Base-by-base conservation (phyloP, 2,113 vertebrate genomes). In the Sturnus vulgaris region DNA sequence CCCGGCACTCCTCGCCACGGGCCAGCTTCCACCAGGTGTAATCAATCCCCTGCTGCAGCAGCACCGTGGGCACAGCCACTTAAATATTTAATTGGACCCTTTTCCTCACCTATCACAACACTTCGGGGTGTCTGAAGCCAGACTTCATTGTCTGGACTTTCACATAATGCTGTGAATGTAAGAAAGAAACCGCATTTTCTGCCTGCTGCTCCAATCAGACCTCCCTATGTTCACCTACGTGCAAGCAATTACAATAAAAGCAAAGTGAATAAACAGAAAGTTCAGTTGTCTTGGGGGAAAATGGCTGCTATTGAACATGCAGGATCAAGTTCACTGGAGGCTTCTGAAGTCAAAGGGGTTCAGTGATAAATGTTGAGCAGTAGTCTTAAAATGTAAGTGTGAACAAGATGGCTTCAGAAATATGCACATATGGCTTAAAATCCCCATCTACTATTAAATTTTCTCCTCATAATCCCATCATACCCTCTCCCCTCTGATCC, bases 41-140 rank as follows among this genome's bases (percentile, higher is more conserved):
- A 99, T 97, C 68, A 86, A 99, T 98, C 98, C 95, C 88, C 61
- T 1, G 9, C 69, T 40, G 57, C 97, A 88, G 97, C 98, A 96
- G 97, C 71, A 88, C 66, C 82, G 40, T 52, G 96, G 95, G 95
- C 96, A 86, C 30, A 5, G 35, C 64, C 5, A 3, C 53, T 33
- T 98, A 95, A 98, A 98, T 98, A 97, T 98, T 98, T 98, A 87
- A 98, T 97, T 28, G 57, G 44, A 90, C 61, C 68, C 89, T 95
- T 86, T 82, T 33, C 88, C 72, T 88, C 66, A 9, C 95, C 95
- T 97, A 94, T 97, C 92, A 83, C 92, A 95, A 66, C 0, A 28
- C 82, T 60, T 87, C 2, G 0, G 61, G 77, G 39, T 47, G 69
- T 21, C 59, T 68, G 79, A n/a, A 86, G 95, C 80, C 88, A 44